These are phyloP conservation scores for Trachymyrmex cornetzi DNA, from an alignment of 1,140 invertebrate species.

Conservation along the genomic window DNA sequence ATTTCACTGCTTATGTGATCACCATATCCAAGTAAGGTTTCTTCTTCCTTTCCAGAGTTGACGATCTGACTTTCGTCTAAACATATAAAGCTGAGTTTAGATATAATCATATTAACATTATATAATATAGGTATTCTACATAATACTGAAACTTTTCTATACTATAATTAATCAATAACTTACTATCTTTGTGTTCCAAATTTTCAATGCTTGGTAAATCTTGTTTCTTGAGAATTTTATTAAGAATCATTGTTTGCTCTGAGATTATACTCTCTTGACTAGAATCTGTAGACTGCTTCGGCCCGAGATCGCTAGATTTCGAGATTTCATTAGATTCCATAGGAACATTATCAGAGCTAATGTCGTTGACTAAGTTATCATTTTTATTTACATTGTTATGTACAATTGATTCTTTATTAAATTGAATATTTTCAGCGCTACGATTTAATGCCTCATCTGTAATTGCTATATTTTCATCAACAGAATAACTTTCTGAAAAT, in stretches of 20 bases:
- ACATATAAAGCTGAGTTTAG: slow-evolving; percentile 42
- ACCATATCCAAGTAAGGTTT: slow-evolving; percentile 46
- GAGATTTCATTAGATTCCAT: slow-evolving; percentile 24
- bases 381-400: slow-evolving; percentile 68
- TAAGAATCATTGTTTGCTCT: slow-evolving; percentile 69
- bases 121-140: neutral
- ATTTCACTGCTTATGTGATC: slow-evolving; percentile 52
- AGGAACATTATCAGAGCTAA: slow-evolving; percentile 30
- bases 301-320: slow-evolving; percentile 33
- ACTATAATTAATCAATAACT: slow-evolving; percentile 54
- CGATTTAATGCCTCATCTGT: slow-evolving; percentile 5
- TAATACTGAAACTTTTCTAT: slow-evolving; percentile 2
- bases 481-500: neutral
- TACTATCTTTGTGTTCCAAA: slow-evolving; percentile 72
- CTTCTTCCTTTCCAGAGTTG: slow-evolving; percentile 6
- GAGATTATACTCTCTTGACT: slow-evolving; percentile 46
- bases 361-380: slow-evolving; percentile 32
- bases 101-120: slow-evolving; percentile 15
- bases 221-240: slow-evolving; percentile 79
- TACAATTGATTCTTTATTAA: slow-evolving; percentile 57
- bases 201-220: slow-evolving; percentile 81
- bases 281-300: slow-evolving; percentile 67
- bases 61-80: slow-evolving; percentile 62
- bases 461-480: neutral
- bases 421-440: neutral